These are phyloP conservation scores for Lepilemur ruficaudatus DNA, from an alignment of 2,797 vertebrate genomes.

Conservation along the genomic window DNA sequence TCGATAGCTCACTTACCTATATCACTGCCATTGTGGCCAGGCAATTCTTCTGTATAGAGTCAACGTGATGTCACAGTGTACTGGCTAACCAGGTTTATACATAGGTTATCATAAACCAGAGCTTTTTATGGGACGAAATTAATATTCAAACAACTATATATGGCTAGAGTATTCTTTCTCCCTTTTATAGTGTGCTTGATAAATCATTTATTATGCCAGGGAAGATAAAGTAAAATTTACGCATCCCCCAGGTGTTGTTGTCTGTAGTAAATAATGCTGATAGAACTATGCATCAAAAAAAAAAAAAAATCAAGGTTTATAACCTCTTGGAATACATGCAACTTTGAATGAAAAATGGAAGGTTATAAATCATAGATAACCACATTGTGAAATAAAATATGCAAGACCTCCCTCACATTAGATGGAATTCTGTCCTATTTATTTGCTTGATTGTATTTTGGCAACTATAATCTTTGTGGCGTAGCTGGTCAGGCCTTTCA, in stretches of 20 bases:
- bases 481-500: background rate
- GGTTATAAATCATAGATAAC: slow-evolving; percentile 46
- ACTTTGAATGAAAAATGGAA: background rate
- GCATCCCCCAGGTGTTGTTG: slow-evolving; percentile 39
- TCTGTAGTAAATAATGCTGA: slow-evolving; percentile 59
- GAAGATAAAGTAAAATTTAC: slow-evolving; percentile 70
- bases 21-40: background rate
- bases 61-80: fast-evolving
- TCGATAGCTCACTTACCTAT: background rate
- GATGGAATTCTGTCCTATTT: background rate
- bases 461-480: background rate
- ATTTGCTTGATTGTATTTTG: slow-evolving; percentile 24
- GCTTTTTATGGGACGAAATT: slow-evolving; percentile 49
- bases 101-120: slow-evolving; percentile 56
- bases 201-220: slow-evolving; percentile 56
- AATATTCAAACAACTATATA: background rate
- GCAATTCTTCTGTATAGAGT: background rate
- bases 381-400: slow-evolving; percentile 2
- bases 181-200: slow-evolving; percentile 46
- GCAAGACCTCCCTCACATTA: background rate
- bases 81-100: slow-evolving; percentile 34
- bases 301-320: slow-evolving; percentile 51
- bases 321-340: slow-evolving; percentile 10
- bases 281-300: slow-evolving; percentile 43
- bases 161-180: background rate